Evolutionary conservation across 2,113 vertebrate species (phyloP), one percentile per base, ranked within the genome.

Genomic region (Oryzias javanicus): DNA sequence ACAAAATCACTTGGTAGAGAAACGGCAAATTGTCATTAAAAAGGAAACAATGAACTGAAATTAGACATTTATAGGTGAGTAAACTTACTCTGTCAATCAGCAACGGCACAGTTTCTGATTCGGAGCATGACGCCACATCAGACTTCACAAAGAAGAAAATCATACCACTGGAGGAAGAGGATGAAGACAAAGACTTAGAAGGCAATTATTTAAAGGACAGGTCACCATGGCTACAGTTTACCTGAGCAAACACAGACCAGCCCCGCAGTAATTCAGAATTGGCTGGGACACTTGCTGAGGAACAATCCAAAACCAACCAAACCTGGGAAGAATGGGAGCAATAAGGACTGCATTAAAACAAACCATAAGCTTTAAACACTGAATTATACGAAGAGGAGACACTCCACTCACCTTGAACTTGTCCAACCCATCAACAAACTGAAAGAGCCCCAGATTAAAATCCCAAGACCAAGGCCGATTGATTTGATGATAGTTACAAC

Each of bases 71-170:
- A 45, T 42, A 2, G 35, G 1, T 1, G 35, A 64, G 42, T 12
- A 55, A 10, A 92, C 94, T 91, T 79, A 96, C 95, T 55, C 63
- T 88, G 70, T 94, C 92, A n/a, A 89, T 85, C 20, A 95, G 85
- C 69, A 96, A 70, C 4, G 93, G 93, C 0, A 84, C 90, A 2
- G 90, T 88, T 68, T 91, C 72, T 0, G 87, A 55, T 61, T 52
- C 24, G 1, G 80, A 59, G 69, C 62, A 84, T 60, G 27, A 83
- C 40, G 90, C 80, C 74, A 93, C 79, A 61, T 97, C 92, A 4
- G 88, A 90, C 91, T 92, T 96, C 85, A 97, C 91, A 85, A 94
- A 94, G 87, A 98, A 90, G 86, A 96, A 95, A 78, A 94, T 91
- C 77, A 95, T 79, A n/a, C 92, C 91, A 80, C 96, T 98, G 82